Evolutionary conservation across 2,113 vertebrate species (phyloP), one percentile per base, ranked within the genome.

Genomic region (Crotalus horridus): DNA sequence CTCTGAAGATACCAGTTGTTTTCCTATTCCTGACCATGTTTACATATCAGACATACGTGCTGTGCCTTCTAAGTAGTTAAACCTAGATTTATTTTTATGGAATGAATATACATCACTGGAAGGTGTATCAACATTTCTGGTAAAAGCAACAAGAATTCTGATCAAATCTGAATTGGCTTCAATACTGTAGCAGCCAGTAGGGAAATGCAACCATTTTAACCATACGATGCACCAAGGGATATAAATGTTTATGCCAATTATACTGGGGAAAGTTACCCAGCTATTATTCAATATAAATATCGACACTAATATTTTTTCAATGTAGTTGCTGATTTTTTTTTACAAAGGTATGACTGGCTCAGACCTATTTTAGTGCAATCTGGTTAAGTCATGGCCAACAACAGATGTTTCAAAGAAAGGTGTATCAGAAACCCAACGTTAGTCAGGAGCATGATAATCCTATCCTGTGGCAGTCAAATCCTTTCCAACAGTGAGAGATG

Each of bases 331-430:
- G 39, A 39, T 61, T 61, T n/a, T 74, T 85, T 51, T 13, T 61
- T 26, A 85, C 59, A 61, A 53, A 61, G 24, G 46, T 33, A 48
- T 39, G 69, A 21, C 55, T 74, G 53, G 33, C 59, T 56, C 53
- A 46, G 59, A 46, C 20, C 23, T 53, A 74, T 74, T 90, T 90
- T 33, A 26, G 74, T 20, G 12, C 39, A 15, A 26, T 81, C 43
- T 48, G 74, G 48, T 74, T 64, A 61, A 90, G 53, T 90, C 74
- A 43, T 21, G n/a, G 29, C 43, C 74, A 48, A 55, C 69, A 53
- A 86, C 74, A 89, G 92, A 93, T 89, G 69, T 92, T 92, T 85
- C 64, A 89, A n/a, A 59, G 54, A 13, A 59, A 89, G 92, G 54
- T 89, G 43, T 46, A 58, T 24, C 54, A 81, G 88, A 48, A 89